Conservation (phyloP, 2,888 invertebrate species). For the Celastrina argiolus region DNA sequence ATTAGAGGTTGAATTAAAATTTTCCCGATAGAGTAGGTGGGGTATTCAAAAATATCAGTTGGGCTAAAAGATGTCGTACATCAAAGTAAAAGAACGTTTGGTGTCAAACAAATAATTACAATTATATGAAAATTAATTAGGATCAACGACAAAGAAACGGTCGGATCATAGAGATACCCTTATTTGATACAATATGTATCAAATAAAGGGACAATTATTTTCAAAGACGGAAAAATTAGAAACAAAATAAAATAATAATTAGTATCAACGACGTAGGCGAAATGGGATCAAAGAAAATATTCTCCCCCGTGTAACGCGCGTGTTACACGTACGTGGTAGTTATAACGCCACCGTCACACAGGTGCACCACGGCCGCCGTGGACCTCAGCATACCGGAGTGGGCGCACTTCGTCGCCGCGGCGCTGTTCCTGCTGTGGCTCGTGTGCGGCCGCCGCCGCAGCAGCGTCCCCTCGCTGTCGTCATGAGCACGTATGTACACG, state of each 20-base stretch:
- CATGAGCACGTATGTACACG: conserved; percentile 44
- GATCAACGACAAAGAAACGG: no score
- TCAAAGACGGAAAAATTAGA: no score
- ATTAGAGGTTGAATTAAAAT: no score
- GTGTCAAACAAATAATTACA: no score
- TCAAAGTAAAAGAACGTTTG: no score
- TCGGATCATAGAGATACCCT: no score
- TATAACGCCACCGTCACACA: conserved; percentile 35
- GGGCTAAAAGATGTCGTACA: no score
- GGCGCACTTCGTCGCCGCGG: conserved; percentile 67
- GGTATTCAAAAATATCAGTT: no score
- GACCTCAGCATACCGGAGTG: conserved; percentile 68
- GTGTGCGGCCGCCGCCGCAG: conserved; percentile 58
- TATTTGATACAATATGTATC: no score
- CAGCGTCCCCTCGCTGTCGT: conserved; percentile 42
- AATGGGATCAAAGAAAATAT: not conserved
- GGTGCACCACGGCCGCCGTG: conserved; percentile 71
- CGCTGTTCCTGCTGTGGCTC: conserved; percentile 63
- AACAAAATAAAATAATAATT: not conserved
- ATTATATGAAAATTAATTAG: no score
- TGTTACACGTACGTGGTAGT: not conserved
- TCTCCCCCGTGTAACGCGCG: conserved; percentile 48
- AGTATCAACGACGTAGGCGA: not conserved
- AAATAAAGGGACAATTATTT: no score
- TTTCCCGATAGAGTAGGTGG: no score